Evolutionary conservation across 2,888 invertebrate species (phyloP), one percentile per base, ranked within the genome.

Genomic region (Ischnura elegans): DNA sequence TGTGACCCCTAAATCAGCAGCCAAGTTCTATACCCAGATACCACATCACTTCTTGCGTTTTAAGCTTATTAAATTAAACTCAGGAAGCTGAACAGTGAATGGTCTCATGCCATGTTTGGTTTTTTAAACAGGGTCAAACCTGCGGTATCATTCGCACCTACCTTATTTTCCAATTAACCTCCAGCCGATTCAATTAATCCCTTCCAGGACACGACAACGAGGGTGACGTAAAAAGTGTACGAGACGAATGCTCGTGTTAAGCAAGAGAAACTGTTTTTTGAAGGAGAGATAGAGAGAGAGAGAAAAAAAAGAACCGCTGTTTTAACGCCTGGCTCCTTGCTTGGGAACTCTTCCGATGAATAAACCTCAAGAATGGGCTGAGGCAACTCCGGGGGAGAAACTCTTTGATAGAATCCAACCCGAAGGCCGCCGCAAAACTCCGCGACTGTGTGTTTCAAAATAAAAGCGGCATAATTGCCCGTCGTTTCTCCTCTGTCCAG

Each of bases 361-460:
- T 36, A 76, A 76, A 36, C 76, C 76, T 76, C 36, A 36, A 76
- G 76, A 76, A 76, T 76, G 76, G n/a, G 76, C 76, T 76, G n/a
- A 36, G 76, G 76, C 76, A 76, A 76, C 76, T n/a, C n/a, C 36
- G 36, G 76, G 36, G 36, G 76, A 29, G 76, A 76, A 76, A 76
- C 76, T 76, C 76, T 76, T 51, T 76, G 76, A 76, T 76, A 76
- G 76, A 76, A 76, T 76, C 76, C 76, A 36, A 3, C 36, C 76
- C 36, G 76, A 76, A 76, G 76, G 76, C 76, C 76, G 76, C 36
- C 36, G 76, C 76, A 76, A 76, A 76, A 76, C 76, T 76, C 76
- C 76, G 29, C n/a, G n/a, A n/a, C n/a, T 0, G 36, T 36, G 76
- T 10, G 76, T 76, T 76, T 76, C 76, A 76, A 76, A 76, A 76